Percentiles rank a stretch among this genome's conserved stretches.
phyloP scores from a whole-genome alignment of 2,888 invertebrate genomes.

The Thecocarcelia acutangulata region DNA sequence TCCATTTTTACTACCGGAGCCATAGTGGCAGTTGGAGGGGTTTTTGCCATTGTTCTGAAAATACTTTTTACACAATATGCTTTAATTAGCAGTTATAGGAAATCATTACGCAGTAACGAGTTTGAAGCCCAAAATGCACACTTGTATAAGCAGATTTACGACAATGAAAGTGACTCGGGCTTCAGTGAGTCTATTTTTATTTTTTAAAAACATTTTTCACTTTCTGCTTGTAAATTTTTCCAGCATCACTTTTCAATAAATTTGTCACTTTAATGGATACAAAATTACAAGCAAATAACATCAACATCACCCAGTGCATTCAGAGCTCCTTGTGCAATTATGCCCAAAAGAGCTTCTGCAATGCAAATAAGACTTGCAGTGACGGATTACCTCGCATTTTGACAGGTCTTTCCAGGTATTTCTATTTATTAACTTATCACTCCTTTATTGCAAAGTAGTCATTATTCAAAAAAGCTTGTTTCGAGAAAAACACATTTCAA shows the following conservation, averaged over 20 bases:
- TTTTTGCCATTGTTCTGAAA: conserved; percentile 74
- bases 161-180: conserved; percentile 12
- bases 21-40: conserved; percentile 82
- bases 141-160: conserved; percentile 15
- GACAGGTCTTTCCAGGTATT: conserved; percentile 82
- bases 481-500: too few species aligned
- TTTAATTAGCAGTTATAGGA: conserved; percentile 53
- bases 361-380: conserved; percentile 71
- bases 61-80: conserved; percentile 70
- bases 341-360: conserved; percentile 80
- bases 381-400: conserved; percentile 82
- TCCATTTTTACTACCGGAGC: conserved; percentile 83
- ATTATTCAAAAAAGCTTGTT: too few species aligned
- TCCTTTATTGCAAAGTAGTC: too few species aligned
- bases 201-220: neutral
- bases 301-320: conserved; percentile 85
- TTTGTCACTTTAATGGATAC: conserved; percentile 82
- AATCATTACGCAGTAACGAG: conserved; percentile 49
- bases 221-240: neutral
- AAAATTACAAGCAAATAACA: conserved; percentile 83
- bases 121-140: conserved; percentile 5
- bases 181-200: conserved; percentile 17
- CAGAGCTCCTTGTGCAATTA: conserved; percentile 84
- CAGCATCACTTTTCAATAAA: conserved; percentile 75
- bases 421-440: too few species aligned